phyloP scores from a whole-genome alignment of 2,888 invertebrate genomes.

The Frankliniella intonsa region DNA sequence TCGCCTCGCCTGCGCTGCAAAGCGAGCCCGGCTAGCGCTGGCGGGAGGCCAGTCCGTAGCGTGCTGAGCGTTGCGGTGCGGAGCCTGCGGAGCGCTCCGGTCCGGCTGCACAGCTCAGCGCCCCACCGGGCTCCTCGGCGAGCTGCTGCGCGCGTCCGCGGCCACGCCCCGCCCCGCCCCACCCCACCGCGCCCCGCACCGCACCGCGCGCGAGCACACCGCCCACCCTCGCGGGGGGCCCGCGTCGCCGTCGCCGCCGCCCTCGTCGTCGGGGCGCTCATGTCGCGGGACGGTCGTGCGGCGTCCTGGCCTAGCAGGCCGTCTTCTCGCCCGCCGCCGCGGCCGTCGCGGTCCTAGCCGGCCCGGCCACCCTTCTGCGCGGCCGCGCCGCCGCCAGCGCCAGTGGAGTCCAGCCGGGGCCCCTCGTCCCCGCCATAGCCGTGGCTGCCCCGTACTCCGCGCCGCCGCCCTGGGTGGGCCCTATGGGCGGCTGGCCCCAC shows the following conservation, averaged over 20 bases:
- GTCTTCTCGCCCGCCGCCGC: constrained; percentile 27
- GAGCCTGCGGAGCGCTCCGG: not conserved
- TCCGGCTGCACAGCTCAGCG: not conserved
- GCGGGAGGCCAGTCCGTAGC: not conserved
- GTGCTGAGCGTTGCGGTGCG: not conserved
- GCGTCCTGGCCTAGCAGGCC: constrained; percentile 8
- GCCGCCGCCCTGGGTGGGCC: constrained; percentile 28
- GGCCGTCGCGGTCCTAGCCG: constrained; percentile 32
- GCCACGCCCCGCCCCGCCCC: not conserved
- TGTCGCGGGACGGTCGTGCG: not conserved
- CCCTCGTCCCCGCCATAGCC: not conserved
- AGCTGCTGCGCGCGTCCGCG: not conserved
- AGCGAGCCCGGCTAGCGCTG: not conserved
- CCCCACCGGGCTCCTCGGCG: not conserved
- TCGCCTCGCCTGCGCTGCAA: no score
- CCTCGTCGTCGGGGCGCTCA: not conserved
- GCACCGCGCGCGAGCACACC: not conserved
- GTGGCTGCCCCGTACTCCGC: constrained; percentile 32
- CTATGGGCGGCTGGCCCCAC: not conserved
- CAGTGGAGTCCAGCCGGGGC: not conserved
- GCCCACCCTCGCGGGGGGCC: not conserved
- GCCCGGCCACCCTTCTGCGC: constrained; percentile 34
- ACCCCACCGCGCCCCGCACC: not conserved
- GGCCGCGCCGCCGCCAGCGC: constrained; percentile 30
- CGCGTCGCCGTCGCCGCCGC: not conserved